Conservation (phyloP, 2,113 vertebrate genomes). For the Polypterus bichir region DNA sequence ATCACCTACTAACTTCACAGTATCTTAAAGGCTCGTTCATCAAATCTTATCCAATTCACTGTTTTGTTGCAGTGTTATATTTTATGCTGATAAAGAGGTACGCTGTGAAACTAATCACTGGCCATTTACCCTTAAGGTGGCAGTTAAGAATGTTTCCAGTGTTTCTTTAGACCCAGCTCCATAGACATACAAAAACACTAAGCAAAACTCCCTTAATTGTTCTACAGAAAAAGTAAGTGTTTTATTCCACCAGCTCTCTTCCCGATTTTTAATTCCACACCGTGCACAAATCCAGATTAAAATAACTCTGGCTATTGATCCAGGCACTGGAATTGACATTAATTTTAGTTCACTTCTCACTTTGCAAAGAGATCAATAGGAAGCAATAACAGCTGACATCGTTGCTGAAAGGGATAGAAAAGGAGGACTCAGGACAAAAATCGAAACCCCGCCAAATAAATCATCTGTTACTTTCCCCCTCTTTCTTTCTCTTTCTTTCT, state of each 20-base stretch:
- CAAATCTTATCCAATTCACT: slow-evolving; percentile 26
- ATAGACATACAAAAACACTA: slow-evolving; percentile 1
- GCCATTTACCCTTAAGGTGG: too few relatives aligned
- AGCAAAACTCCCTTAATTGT: slow-evolving; percentile 15
- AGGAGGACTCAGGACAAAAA: slow-evolving; percentile 72
- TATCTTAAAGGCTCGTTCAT: slow-evolving; percentile 65
- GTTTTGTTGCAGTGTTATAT: too few relatives aligned
- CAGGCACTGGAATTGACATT: slow-evolving; percentile 88
- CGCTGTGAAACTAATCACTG: too few relatives aligned
- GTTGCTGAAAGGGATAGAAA: slow-evolving; percentile 69
- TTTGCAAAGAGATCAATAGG: slow-evolving; percentile 93
- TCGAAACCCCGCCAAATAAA: slow-evolving; percentile 84
- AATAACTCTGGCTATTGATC: slow-evolving; percentile 91
- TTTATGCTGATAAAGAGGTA: too few relatives aligned
- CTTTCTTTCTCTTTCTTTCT: slow-evolving; percentile 14
- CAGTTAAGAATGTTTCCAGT: too few relatives aligned
- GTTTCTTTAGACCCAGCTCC: neutral
- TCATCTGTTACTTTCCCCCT: slow-evolving; percentile 76
- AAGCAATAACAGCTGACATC: slow-evolving; percentile 94
- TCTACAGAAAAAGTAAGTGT: slow-evolving; percentile 47
- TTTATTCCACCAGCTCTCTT: slow-evolving; percentile 58
- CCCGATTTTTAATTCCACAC: slow-evolving; percentile 77
- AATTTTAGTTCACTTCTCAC: slow-evolving; percentile 97
- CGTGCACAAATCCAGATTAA: slow-evolving; percentile 78
- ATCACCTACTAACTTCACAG: slow-evolving; percentile 81